Percentiles rank a stretch among this genome's conserved stretches.
These are phyloP conservation scores for Brachionus rubens DNA, from an alignment of 1,140 invertebrate genomes.

Conservation along the genomic window DNA sequence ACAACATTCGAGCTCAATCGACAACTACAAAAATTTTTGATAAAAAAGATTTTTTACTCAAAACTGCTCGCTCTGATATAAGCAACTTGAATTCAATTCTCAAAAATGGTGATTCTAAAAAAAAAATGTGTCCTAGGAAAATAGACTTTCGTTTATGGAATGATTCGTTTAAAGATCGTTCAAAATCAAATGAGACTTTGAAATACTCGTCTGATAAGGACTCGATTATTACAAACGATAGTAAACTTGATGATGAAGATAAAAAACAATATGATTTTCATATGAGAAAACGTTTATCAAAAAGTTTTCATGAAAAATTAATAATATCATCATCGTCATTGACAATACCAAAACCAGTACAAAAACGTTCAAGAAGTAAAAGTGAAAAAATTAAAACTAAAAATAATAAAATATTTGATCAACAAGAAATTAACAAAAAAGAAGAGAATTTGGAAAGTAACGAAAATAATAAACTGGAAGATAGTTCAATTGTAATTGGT, in stretches of 20 bases:
- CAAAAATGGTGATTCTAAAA: constrained; percentile 1
- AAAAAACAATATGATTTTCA: not conserved
- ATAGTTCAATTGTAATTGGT: not conserved
- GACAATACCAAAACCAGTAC: not conserved
- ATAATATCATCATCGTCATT: not conserved
- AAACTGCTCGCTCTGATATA: constrained; percentile 12
- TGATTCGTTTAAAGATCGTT: not conserved
- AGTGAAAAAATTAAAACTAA: constrained; percentile 2
- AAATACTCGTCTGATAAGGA: constrained; percentile 6
- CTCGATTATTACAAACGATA: constrained; percentile 39
- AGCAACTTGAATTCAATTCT: not conserved
- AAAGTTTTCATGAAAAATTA: constrained; percentile 19
- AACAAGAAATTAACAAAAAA: not conserved
- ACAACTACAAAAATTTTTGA: constrained; percentile 8
- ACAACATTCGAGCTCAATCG: too few relatives aligned
- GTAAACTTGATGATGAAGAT: not conserved
- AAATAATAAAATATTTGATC: constrained; percentile 15
- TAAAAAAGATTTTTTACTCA: not conserved
- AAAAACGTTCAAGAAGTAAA: not conserved
- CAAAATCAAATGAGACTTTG: not conserved
- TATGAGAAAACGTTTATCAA: not conserved
- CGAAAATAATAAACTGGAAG: not conserved
- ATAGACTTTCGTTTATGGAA: not conserved
- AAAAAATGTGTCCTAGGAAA: not conserved
- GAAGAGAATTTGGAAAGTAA: not conserved